A percentile compares a stretch with the other conserved stretches of the same genome.
Conservation (phyloP, 1,140 invertebrate genomes). For the Teleopsis dalmanni region DNA sequence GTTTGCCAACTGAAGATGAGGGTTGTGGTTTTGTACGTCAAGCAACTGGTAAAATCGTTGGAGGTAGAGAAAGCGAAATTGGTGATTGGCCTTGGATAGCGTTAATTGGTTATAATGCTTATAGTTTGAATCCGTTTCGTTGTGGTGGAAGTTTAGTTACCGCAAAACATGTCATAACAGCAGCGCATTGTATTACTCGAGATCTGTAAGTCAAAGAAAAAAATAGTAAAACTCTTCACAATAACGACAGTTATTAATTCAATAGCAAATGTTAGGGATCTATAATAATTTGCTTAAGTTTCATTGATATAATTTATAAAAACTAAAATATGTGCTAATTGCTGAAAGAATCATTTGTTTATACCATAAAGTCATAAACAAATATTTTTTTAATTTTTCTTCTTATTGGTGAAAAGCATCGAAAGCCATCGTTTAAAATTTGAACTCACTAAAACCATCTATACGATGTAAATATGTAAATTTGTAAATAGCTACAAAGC, state of each 20-base stretch:
- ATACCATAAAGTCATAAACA: neutral
- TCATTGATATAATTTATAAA: neutral
- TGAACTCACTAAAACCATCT: too few species aligned
- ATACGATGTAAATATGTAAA: too few species aligned
- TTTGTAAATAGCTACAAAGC: too few species aligned
- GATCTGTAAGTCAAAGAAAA: conserved; percentile 15
- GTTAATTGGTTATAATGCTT: conserved; percentile 20
- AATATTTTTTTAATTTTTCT: neutral
- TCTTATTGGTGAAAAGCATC: too few species aligned
- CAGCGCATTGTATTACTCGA: conserved; percentile 21
- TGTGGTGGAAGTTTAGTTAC: conserved; percentile 22
- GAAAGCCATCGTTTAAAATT: too few species aligned
- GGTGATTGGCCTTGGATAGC: conserved; percentile 23
- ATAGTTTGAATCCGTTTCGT: conserved; percentile 18
- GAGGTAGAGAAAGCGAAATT: conserved; percentile 26
- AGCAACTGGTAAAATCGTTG: conserved; percentile 30
- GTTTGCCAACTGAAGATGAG: conserved; percentile 10
- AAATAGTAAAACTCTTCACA: too few species aligned
- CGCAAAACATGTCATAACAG: conserved; percentile 17
- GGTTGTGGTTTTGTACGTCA: conserved; percentile 29
- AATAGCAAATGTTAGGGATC: too few species aligned
- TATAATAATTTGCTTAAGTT: neutral
- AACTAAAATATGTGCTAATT: neutral
- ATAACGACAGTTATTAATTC: too few species aligned
- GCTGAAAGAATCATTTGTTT: neutral